Conservation (phyloP, 2,797 vertebrate species). For the Zalophus californianus region DNA sequence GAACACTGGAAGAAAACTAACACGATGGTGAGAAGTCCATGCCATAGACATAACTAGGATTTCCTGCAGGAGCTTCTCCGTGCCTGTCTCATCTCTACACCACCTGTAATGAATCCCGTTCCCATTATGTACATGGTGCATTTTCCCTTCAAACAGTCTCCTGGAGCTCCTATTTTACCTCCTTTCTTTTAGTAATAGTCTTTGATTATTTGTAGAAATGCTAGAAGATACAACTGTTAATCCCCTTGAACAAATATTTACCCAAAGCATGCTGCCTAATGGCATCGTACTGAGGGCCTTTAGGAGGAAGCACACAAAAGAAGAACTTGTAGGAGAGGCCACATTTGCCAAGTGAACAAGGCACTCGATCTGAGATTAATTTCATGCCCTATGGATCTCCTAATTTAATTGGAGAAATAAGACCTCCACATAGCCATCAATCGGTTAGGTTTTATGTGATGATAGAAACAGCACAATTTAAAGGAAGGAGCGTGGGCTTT, state of each 20-base stretch:
- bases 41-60: background rate
- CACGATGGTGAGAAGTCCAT: background rate
- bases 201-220: conserved; percentile 45
- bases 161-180: background rate
- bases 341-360: conserved; percentile 37
- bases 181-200: background rate
- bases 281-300: background rate
- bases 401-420: conserved; percentile 20
- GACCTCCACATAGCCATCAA: background rate
- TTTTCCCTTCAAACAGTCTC: background rate
- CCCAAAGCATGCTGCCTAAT: background rate
- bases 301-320: background rate
- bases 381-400: background rate
- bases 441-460: background rate
- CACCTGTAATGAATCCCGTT: background rate
- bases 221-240: conserved; percentile 32
- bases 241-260: conserved; percentile 41
- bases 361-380: conserved; percentile 25
- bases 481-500: background rate
- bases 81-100: background rate
- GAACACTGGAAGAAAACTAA: background rate
- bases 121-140: background rate
- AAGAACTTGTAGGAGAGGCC: background rate
- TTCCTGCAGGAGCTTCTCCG: background rate
- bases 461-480: background rate